Evolutionary conservation across 2,797 vertebrate species (phyloP).

Genomic region (Limnodromus scolopaceus): DNA sequence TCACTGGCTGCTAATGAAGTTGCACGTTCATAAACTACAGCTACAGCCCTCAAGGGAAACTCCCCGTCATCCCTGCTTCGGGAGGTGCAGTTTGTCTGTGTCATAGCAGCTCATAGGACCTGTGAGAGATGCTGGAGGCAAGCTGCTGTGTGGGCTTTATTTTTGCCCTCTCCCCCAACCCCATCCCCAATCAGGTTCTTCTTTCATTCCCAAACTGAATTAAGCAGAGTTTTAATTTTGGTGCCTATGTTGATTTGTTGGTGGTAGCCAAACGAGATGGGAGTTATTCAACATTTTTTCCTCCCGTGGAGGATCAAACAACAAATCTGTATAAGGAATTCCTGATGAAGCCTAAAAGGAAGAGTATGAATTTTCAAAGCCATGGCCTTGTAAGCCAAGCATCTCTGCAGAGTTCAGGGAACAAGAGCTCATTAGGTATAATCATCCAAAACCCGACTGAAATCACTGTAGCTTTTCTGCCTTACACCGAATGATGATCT

Average conservation of each 20-base stretch:
- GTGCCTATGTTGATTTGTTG: constrained; percentile 53
- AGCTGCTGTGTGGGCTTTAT: constrained; percentile 5
- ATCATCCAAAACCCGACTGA: constrained; percentile 20
- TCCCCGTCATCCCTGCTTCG: neutral
- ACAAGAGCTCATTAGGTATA: constrained; percentile 37
- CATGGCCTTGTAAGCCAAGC: neutral
- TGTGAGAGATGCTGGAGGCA: neutral
- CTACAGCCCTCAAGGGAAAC: constrained; percentile 40
- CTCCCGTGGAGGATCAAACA: constrained; percentile 36
- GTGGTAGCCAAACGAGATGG: neutral
- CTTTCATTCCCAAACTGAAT: constrained; percentile 67
- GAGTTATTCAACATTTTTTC: constrained; percentile 34
- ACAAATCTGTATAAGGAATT: constrained; percentile 14
- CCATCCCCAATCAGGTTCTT: neutral
- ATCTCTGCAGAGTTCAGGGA: neutral
- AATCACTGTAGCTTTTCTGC: constrained; percentile 35
- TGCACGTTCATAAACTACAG: constrained; percentile 26
- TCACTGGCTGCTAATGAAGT: constrained; percentile 51
- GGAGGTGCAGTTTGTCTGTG: neutral
- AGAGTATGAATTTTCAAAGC: constrained; percentile 7
- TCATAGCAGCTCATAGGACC: neutral
- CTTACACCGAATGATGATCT: constrained; percentile 3
- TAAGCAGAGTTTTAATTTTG: constrained; percentile 45
- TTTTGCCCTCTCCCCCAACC: neutral
- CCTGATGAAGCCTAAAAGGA: constrained; percentile 2